Base-by-base conservation (phyloP, 1,140 invertebrate species). In the Coelopa frigida region DNA sequence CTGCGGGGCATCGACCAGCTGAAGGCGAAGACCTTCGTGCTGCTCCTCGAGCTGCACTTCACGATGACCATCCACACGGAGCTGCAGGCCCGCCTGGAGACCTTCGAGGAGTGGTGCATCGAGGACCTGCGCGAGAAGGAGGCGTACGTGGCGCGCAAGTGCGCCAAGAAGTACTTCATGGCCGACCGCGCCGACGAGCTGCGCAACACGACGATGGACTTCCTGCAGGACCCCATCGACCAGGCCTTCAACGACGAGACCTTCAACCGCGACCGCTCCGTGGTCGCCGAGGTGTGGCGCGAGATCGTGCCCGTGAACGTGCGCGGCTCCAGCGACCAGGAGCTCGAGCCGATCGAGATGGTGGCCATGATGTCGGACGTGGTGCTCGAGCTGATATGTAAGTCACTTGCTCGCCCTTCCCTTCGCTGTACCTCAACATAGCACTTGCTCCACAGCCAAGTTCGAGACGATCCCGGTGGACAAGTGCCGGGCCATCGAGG, bases 81-180 rank as follows among this genome's bases (percentile, higher is more conserved):
- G 14, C 44, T 68, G 18, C 56, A 66, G 50, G 52, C 54, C 2
- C 51, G 45, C 0, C 38, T 58, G 40, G 58, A 66, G 27, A 58
- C 51, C 0, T 66, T 67, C 20, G 36, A 54, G 3, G 63, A 66
- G 15, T 67, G 63, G 63, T 67, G 63, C 35, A 23, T 42, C 24
- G 51, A 56, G 5, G 58, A 67, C 24, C 40, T 67, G 1, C 50
- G 46, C 24, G 61, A 67, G 39, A 67, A 62, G 21, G 39, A 61
- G 20, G 61, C 63, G 6, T 68, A 58, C 31, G 65, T 66, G 5
- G 52, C 54, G 0, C 54, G 58, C 20, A 65, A 62, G 40, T 68
- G 62, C 21, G 58, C 62, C 2, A 66, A 64, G 39, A 56, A 64
- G 21, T 64, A 54, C 42, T 68, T 68, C 20, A 68, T 68, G 62